Conservation (phyloP, 2,113 vertebrate genomes). For the Mirounga angustirostris region DNA sequence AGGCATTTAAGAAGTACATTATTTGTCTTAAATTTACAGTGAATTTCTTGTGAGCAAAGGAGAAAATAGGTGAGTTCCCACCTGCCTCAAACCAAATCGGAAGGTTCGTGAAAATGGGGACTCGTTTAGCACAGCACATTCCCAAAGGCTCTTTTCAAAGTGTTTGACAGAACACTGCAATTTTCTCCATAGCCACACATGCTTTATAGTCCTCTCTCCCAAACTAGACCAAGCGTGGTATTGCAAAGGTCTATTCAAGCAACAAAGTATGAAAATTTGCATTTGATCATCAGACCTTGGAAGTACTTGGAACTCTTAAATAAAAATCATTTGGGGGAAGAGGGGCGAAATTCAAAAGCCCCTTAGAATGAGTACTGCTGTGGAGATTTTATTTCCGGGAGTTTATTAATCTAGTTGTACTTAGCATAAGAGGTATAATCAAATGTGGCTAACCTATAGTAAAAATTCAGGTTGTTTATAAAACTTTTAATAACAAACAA, state of each 20-base stretch:
- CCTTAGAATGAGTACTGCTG: slow-evolving; percentile 11
- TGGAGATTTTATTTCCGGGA: not conserved
- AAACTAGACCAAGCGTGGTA: not conserved
- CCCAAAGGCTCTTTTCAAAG: not conserved
- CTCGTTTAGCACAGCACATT: not conserved
- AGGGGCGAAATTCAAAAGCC: not conserved
- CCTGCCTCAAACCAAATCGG: not conserved
- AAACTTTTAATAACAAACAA: not conserved
- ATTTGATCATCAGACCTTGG: not conserved
- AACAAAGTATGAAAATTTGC: not conserved
- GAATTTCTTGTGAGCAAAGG: slow-evolving; percentile 60
- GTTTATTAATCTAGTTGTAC: not conserved
- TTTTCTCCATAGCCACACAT: not conserved
- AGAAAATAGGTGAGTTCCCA: slow-evolving; percentile 1
- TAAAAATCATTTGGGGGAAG: slow-evolving; percentile 16
- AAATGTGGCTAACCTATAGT: not conserved
- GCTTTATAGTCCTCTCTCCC: not conserved
- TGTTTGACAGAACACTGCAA: not conserved
- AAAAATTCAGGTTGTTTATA: slow-evolving; percentile 12
- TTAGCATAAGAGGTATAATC: not conserved
- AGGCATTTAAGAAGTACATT: slow-evolving; percentile 60
- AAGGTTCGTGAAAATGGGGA: not conserved
- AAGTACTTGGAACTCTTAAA: not conserved
- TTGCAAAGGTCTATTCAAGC: not conserved
- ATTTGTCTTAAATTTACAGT: slow-evolving; percentile 57